Base-by-base conservation (phyloP, 2,797 vertebrate species). In the Antrozous pallidus region DNA sequence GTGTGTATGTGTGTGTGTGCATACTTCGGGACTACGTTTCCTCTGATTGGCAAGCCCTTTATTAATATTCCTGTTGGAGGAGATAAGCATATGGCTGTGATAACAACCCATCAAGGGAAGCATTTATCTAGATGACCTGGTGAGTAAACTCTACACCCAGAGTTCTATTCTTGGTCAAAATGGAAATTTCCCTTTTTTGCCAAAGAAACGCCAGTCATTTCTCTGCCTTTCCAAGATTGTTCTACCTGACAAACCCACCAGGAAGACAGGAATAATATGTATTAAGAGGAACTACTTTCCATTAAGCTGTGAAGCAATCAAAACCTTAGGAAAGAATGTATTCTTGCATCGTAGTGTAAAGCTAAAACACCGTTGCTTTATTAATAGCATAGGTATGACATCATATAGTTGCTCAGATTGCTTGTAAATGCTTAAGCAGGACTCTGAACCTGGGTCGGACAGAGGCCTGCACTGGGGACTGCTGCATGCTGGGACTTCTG, bases 251-350 rank as follows among this genome's bases (percentile, higher is more conserved):
- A 90, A 87, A 56, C 18, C 20, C 63, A 69, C 18, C 36, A 61
- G 49, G 61, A 86, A 75, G 95, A 69, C 18, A 74, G 67, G 91
- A 88, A 33, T 58, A 69, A 56, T 16, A 54, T 63, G 85, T 13
- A 24, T 31, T 63, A 79, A 81, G 26, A 75, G 38, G 10, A 80
- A 47, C 65, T 79, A 45, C 36, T 81, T 94, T 93, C 18, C 8
- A 58, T 95, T 92, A 86, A 92, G 9, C 36, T 92, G 33, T 71
- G 65, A 95, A 78, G 26, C 31, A 93, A 90, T 94, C 6, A 78
- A 81, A 94, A 90, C 63, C 5, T 47, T 85, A 88, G 33, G 22
- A 38, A 74, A 86, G 49, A 93, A 70, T 77, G 54, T 82, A 84
- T 58, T 83, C 67, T 93, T 88, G 61, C 0, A 79, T 74, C 20